Conservation (phyloP, 2,797 vertebrate genomes). For the Mareca penelope region DNA sequence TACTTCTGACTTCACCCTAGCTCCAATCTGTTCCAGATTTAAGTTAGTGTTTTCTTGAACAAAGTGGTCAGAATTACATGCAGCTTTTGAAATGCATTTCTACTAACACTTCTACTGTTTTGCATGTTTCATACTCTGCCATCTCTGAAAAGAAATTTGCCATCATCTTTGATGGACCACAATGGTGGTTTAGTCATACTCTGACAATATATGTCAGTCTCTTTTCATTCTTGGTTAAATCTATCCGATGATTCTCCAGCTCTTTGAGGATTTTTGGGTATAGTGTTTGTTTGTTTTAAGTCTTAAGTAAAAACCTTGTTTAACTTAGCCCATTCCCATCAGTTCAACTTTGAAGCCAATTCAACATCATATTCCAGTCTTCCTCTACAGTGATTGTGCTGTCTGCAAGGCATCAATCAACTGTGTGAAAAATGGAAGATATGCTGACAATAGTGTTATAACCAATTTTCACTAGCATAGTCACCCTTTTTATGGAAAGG, state of each 20-base stretch:
- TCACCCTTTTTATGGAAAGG: neutral
- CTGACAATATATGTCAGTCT: neutral
- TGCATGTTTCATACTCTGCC: neutral
- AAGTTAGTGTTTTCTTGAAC: neutral
- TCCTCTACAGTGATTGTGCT: neutral
- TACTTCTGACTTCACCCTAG: neutral
- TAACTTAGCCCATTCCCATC: neutral
- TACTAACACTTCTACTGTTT: neutral
- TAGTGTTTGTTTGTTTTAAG: neutral
- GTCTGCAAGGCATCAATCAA: neutral
- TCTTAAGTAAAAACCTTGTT: neutral
- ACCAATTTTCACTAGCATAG: neutral
- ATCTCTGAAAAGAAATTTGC: neutral
- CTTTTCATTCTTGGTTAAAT: neutral
- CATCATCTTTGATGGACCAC: neutral
- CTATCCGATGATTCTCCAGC: neutral
- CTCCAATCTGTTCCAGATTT: neutral
- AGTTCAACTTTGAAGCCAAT: neutral
- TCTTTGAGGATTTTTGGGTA: neutral
- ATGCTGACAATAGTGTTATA: neutral
- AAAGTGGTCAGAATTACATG: neutral
- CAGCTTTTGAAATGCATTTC: neutral
- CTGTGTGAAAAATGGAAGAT: neutral
- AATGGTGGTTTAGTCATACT: neutral
- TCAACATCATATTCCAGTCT: neutral